Conservation (phyloP, 2,797 vertebrate genomes). For the Heliangelus exortis region DNA sequence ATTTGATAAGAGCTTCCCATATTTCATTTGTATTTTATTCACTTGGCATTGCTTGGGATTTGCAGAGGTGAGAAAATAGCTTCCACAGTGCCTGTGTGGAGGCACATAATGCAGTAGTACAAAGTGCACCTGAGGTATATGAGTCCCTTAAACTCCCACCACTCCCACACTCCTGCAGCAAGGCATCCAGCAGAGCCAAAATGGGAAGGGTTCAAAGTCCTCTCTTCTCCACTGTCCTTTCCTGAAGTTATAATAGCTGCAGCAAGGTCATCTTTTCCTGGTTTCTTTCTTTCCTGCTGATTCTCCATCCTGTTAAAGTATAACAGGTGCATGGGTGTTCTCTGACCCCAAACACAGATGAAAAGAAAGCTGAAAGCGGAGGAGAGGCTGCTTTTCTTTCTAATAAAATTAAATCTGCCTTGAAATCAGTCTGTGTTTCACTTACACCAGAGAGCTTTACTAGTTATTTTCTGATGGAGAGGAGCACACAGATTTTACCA, state of each 20-base stretch:
- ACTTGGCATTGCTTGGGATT: neutral
- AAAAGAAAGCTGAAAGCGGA: slow-evolving; percentile 16
- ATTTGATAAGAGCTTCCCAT: slow-evolving; percentile 10
- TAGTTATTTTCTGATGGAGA: neutral
- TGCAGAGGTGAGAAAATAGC: neutral
- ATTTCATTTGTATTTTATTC: slow-evolving; percentile 1
- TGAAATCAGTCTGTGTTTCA: slow-evolving; percentile 17
- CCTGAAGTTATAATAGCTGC: slow-evolving; percentile 6
- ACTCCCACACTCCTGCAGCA: neutral
- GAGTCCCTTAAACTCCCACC: neutral
- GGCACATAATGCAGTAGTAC: fast-evolving
- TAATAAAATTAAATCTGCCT: neutral
- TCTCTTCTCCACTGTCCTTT: neutral
- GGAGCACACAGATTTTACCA: neutral
- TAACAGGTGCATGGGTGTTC: slow-evolving; percentile 27
- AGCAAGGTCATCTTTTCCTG: slow-evolving; percentile 29
- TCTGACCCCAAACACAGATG: slow-evolving; percentile 8
- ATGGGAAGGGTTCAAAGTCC: slow-evolving; percentile 43
- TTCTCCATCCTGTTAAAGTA: slow-evolving; percentile 25
- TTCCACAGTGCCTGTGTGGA: fast-evolving
- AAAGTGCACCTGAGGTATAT: neutral
- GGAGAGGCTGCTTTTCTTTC: neutral
- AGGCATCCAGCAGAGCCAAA: slow-evolving; percentile 13
- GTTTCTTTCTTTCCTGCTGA: slow-evolving; percentile 49
- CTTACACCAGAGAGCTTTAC: neutral